These are phyloP conservation scores for Atrina japonica DNA, from an alignment of 2,888 invertebrate genomes.

Conservation along the genomic window DNA sequence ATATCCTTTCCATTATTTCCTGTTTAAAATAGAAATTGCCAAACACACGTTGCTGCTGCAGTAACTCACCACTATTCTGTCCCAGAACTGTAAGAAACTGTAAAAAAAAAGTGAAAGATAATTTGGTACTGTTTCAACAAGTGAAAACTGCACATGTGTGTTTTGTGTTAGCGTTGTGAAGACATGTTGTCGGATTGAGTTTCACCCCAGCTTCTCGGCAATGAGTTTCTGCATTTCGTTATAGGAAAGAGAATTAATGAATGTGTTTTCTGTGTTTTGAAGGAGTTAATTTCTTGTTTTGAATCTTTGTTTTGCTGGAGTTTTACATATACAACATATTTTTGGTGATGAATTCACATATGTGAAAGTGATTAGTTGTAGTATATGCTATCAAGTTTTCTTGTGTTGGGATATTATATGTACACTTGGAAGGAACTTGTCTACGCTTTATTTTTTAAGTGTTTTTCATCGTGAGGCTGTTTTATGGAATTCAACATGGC, in stretches of 20 bases:
- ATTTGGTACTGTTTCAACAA: constrained; percentile 6
- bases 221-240: constrained; percentile 9
- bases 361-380: too few relatives aligned
- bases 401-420: too few relatives aligned
- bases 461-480: background rate
- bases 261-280: too few relatives aligned
- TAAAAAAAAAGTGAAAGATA: constrained; percentile 15
- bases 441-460: background rate
- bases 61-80: background rate
- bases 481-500: constrained; percentile 1
- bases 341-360: too few relatives aligned
- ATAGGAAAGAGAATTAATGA: constrained; percentile 1
- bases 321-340: too few relatives aligned
- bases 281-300: too few relatives aligned
- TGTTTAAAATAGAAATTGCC: constrained; percentile 18
- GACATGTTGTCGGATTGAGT: constrained; percentile 23
- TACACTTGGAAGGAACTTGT: too few relatives aligned
- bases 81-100: background rate
- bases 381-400: too few relatives aligned
- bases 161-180: constrained; percentile 7
- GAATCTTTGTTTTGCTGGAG: too few relatives aligned
- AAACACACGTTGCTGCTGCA: constrained; percentile 1
- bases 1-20: constrained; percentile 6
- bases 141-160: background rate
- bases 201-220: constrained; percentile 18